Conservation (phyloP, 2,797 vertebrate species). For the Danio choprae region DNA sequence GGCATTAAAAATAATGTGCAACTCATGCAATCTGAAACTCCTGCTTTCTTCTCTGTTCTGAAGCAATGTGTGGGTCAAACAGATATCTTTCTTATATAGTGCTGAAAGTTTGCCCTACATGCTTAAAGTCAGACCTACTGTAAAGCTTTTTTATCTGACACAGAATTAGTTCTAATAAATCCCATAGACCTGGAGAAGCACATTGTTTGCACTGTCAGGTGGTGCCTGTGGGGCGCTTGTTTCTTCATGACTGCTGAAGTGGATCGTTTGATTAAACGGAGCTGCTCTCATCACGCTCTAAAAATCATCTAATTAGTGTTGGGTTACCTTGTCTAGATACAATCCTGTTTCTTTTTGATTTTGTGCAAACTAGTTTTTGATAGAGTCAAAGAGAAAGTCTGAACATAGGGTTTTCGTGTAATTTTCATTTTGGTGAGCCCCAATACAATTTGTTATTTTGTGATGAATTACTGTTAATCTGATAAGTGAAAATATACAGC, state of each 20-base stretch:
- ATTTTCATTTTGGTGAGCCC: not conserved
- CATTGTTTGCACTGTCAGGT: not conserved
- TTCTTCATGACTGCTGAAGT: constrained; percentile 43
- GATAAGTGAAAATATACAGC: not conserved
- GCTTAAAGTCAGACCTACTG: not conserved
- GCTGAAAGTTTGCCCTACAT: constrained; percentile 18
- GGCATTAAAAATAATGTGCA: constrained; percentile 1
- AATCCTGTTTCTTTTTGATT: constrained; percentile 16
- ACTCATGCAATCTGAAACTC: constrained; percentile 42
- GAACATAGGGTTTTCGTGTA: not conserved
- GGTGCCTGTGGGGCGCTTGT: not conserved
- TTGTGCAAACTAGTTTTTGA: constrained; percentile 11
- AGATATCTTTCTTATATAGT: constrained; percentile 26
- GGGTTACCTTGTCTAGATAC: constrained; percentile 30
- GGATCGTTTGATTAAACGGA: constrained; percentile 52
- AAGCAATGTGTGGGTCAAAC: constrained; percentile 15
- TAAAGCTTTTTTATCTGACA: not conserved
- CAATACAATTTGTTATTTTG: not conserved
- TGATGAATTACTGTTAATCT: not conserved
- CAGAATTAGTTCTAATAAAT: not conserved
- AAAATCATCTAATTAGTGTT: constrained; percentile 50
- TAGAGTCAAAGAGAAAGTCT: not conserved
- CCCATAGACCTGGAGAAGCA: not conserved
- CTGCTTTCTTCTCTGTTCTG: constrained; percentile 39
- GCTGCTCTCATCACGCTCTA: constrained; percentile 45